A percentile compares a stretch with the other conserved stretches of the same genome.
Conservation (phyloP, 1,140 invertebrate genomes). For the Euura saliciscinereae region DNA sequence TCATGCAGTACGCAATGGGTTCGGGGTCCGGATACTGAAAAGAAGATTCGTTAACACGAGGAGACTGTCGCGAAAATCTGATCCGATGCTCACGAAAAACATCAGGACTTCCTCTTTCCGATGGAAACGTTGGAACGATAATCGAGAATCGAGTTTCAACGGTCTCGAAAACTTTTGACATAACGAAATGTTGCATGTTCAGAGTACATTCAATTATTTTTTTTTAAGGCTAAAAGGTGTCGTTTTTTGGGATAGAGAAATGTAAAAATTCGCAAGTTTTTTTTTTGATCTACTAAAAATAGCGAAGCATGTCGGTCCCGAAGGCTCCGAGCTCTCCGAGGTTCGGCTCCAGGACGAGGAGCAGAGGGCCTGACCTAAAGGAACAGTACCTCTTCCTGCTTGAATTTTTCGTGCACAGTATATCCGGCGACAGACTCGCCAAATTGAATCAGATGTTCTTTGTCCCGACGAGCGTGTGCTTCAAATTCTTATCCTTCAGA, state of each 20-base stretch:
- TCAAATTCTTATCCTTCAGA: conserved; percentile 45
- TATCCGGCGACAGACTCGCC: conserved; percentile 38
- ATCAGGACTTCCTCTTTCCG: neutral
- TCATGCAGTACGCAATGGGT: conserved; percentile 15
- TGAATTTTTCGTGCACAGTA: conserved; percentile 48
- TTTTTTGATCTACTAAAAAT: no score
- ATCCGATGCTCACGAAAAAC: neutral
- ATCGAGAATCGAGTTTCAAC: no score
- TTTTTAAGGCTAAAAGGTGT: no score
- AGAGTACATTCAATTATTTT: no score
- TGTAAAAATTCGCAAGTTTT: no score
- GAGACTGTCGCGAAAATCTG: neutral
- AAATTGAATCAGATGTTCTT: conserved; percentile 51
- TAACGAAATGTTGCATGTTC: no score
- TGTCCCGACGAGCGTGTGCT: conserved; percentile 46
- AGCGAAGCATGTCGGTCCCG: neutral
- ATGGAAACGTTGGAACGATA: no score
- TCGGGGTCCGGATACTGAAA: conserved; percentile 21
- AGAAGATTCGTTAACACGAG: neutral
- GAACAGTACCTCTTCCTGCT: conserved; percentile 52
- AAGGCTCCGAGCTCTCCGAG: neutral
- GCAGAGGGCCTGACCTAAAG: conserved; percentile 7
- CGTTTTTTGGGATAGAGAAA: no score
- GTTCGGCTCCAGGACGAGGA: neutral
- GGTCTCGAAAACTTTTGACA: no score